Evolutionary conservation across 2,888 invertebrate species (phyloP), one percentile per base, ranked within the genome.

Genomic region (Spialia ferax): DNA sequence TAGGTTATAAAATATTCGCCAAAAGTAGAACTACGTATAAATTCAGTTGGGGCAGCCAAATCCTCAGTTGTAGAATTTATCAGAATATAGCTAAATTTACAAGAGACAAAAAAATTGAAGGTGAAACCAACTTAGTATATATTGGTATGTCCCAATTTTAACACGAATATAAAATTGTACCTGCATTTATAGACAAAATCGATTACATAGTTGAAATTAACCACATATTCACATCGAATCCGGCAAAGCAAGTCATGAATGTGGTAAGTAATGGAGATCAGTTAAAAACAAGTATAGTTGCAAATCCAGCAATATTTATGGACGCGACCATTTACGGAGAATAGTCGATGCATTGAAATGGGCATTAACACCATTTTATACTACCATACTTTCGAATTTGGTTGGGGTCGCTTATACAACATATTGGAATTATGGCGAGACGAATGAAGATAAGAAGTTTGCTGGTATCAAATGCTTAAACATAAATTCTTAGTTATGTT

Each of bases 261-360:
- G 63, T 48, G 45, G 63, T 45, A 56, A 42, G 32, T 15, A 64
- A 35, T 67, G 59, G 63, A 67, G 55, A 64, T 55, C 52, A 56
- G 63, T 75, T 70, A 71, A 76, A 77, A 77, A 74, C 74, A 73
- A 72, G 73, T 60, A 61, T 29, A 35, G 38, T 75, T 70, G 64
- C 72, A 73, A 76, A 75, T 73, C 61, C 52, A 50, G 64, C 69
- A 70, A 74, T 78, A 74, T 75, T 79, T 79, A 79, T 75, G 77
- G 77, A 79, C 73, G 74, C 75, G 73, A 68, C 78, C 75, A 70
- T 71, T 70, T 79, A 74, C 68, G 75, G 78, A 71, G 72, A 74
- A 79, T 76, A 72, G 73, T 73, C 67, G 69, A 68, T 68, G 72
- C 26, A 72, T 78, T 73, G 69, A 72, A 75, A 79, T 76, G 71